Conservation (phyloP, 2,113 vertebrate species). For the Choloepus hoffmanni region DNA sequence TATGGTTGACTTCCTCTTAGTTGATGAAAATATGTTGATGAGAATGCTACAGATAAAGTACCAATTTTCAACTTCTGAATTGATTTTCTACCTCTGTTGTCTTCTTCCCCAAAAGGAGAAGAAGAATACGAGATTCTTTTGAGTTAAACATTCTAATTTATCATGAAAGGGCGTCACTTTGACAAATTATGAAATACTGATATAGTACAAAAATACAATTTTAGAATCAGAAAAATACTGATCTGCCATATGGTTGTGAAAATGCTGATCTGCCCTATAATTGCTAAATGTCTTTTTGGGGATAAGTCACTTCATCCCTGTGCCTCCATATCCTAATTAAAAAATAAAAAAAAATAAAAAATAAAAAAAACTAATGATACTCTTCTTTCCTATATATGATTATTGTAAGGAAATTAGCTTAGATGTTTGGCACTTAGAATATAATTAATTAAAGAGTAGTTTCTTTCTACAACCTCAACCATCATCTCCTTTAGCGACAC, state of each 20-base stretch:
- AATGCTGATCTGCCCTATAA: background rate
- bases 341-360: background rate
- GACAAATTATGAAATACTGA: background rate
- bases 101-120: background rate
- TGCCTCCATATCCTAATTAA: background rate
- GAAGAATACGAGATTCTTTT: background rate
- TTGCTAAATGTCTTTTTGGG: rapidly evolving
- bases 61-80: background rate
- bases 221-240: background rate
- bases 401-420: background rate
- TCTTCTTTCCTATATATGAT: background rate
- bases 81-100: background rate
- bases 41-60: background rate
- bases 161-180: background rate
- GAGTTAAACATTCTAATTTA: background rate
- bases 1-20: background rate
- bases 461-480: background rate
- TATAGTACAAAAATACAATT: background rate
- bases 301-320: background rate
- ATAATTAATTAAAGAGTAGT: background rate
- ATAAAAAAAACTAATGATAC: background rate
- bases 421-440: background rate
- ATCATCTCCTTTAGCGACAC: background rate
- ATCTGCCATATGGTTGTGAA: background rate
- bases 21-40: background rate